These are phyloP conservation scores for Tadarida brasiliensis DNA, from an alignment of 2,797 vertebrate genomes.

Conservation along the genomic window DNA sequence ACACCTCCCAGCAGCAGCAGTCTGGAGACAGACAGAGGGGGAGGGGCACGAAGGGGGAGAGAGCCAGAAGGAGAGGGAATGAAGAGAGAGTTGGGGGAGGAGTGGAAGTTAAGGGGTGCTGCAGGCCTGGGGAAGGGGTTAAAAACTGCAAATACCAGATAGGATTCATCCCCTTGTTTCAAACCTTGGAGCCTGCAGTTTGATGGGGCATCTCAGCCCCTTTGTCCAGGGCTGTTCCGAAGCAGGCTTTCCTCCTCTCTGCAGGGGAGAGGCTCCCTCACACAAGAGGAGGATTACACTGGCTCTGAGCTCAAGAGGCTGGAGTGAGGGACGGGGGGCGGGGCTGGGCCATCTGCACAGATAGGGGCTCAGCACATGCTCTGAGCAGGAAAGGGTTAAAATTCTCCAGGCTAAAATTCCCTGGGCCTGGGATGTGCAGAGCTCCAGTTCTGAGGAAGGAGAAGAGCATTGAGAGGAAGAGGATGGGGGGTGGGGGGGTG, in stretches of 20 bases:
- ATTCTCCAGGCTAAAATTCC: constrained; percentile 80
- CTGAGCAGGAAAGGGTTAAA: constrained; percentile 76
- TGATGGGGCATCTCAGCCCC: constrained; percentile 82
- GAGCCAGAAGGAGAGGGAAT: constrained; percentile 87
- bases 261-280: constrained; percentile 85
- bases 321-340: constrained; percentile 83
- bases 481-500: neutral
- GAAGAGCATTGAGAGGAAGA: constrained; percentile 43
- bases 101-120: constrained; percentile 78
- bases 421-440: constrained; percentile 73
- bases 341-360: constrained; percentile 85
- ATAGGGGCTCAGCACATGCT: constrained; percentile 80
- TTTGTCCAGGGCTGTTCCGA: constrained; percentile 84
- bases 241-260: constrained; percentile 82
- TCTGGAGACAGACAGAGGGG: constrained; percentile 86
- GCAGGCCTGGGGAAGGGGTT: constrained; percentile 73
- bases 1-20: constrained; percentile 84
- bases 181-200: constrained; percentile 80
- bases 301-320: constrained; percentile 84
- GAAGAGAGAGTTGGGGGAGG: constrained; percentile 89
- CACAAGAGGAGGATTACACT: constrained; percentile 85
- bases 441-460: constrained; percentile 60
- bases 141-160: constrained; percentile 74
- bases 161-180: constrained; percentile 77
- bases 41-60: constrained; percentile 85